Base-by-base conservation (phyloP, 2,888 invertebrate species). In the Trimorus sp. region DNA sequence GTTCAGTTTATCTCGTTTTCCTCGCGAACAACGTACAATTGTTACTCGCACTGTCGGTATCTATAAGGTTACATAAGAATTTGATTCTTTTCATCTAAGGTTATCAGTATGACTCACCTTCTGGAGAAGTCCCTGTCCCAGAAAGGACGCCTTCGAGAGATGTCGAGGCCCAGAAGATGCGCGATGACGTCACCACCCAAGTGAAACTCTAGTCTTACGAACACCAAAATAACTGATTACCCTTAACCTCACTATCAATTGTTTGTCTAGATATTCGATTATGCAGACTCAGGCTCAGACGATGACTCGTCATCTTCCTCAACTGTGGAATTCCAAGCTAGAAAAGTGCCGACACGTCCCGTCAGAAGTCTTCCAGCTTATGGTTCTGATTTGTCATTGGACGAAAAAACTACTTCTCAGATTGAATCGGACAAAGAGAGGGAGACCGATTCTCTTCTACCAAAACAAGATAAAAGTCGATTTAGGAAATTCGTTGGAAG, bases 101-200 rank as follows among this genome's bases (percentile, higher is more conserved):
- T 79, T 91, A 91, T 84, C 90, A 91, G 68, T 86, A 89, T 9
- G 89, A 88, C 65, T 82, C 86, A 7, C 84, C 87, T 0, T 79
- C 77, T 12, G 68, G 81, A 73, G 16, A 65, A 14, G 80, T 86
- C 14, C 3, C 69, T n/a, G 51, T 73, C 4, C 78, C 79, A 16
- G 54, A 73, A 45, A 84, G 74, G 70, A 6, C 73, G 38, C 82
- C 85, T 7, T 88, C 88, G 65, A 89, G 79, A 84, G 91, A 91
- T 51, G 58, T 91, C 40, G 91, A 91, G 76, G 90, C 90, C 3
- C 91, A 90, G 60, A 88, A 82, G 74, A 74, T 87, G 14, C 84
- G 88, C 36, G 91, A 91, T 80, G 91, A 91, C 58, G 91, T 90
- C 0, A 90, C 91, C 5, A 89, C 89, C 59, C 91, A 90, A 84